Base-by-base conservation (phyloP, 2,888 invertebrate genomes). In the Polylopha cassiicola region DNA sequence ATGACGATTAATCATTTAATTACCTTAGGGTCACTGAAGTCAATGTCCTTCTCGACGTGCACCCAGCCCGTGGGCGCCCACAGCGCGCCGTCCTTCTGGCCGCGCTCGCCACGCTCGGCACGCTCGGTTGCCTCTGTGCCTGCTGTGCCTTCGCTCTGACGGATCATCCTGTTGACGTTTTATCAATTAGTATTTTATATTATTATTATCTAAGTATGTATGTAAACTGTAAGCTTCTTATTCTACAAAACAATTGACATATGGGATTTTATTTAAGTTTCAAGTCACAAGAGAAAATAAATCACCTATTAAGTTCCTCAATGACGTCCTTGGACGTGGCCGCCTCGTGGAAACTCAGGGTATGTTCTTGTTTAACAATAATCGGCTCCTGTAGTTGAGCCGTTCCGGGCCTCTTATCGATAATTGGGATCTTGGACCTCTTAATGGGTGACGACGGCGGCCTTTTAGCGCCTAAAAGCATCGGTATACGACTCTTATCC, bases 21-120 rank as follows among this genome's bases (percentile, higher is more conserved):
- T 73, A 92, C 93, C 89, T 92, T 92, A 6, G 92, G 92, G 74
- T 93, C 92, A 53, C 89, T 91, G 59, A 93, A 89, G 76, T 92
- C 92, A 46, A 92, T 90, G 59, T 92, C 91, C 47, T 89, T 88
- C 61, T 93, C 92, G 21, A 93, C 91, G 62, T 92, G 92, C 44
- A 93, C 90, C 93, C 93, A 93, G 21, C 92, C 92, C 0, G 93
- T 92, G 13, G 90, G 89, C 43, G 89, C 89, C 79, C 90, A 89
- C 48, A 90, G 87, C 17, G 90, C 90, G 41, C 85, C 84, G 70
- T 92, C 91, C 44, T 88, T 79, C n/a, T 76, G 73, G n/a, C n/a
- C 18, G 55, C 47, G 4, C 48, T 58, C 2, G 42, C 41, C 7
- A n/a, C 47, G 42, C 6, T 61, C 66, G n/a, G n/a, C n/a, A n/a